Base-by-base conservation (phyloP, 1,140 invertebrate species). In the Temnothorax longispinosus region DNA sequence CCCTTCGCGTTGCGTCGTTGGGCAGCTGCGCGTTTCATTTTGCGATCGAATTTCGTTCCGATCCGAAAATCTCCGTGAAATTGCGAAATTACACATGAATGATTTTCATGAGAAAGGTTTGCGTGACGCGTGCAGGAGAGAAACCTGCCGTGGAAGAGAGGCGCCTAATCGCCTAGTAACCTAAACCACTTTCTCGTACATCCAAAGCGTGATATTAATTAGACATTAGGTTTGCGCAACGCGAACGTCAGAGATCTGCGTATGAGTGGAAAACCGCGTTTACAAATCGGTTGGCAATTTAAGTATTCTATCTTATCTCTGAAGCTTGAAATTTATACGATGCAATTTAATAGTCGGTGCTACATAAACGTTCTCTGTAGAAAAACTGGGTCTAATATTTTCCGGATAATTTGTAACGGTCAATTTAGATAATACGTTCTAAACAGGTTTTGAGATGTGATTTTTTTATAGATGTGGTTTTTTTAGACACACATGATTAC, bases 161-260 rank as follows among this genome's bases (percentile, higher is more conserved):
- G 27, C 11, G 54, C 18, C 18, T n/a, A 8, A 54, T 69, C 47
- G 15, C 13, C 15, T 41, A 21, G 11, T 32, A 71, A 81, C 3
- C 50, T 27, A 71, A 81, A 38, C 44, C 10, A 27, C 64, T 71
- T 35, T 81, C 50, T 58, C 44, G 27, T 13, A 27, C 52, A 27
- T 58, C 21, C 38, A 18, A 50, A 47, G 15, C n/a, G 35, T 60
- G 54, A 44, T 75, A 75, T 75, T 75, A 54, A 74, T 67, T 72
- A 72, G 44, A 38, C 56, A 76, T 76, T 76, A 76, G 52, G 41
- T 58, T 76, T 27, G 74, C 54, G 54, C 38, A 69, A 69, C n/a
- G 21, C 38, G 21, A 41, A 41, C 13, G 3, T 54, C 18, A 58
- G 35, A 60, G 44, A n/a, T 54, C 38, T 60, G 35, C 44, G 54